phyloP scores from a whole-genome alignment of 2,113 vertebrate species.

The Sisor rabdophorus region DNA sequence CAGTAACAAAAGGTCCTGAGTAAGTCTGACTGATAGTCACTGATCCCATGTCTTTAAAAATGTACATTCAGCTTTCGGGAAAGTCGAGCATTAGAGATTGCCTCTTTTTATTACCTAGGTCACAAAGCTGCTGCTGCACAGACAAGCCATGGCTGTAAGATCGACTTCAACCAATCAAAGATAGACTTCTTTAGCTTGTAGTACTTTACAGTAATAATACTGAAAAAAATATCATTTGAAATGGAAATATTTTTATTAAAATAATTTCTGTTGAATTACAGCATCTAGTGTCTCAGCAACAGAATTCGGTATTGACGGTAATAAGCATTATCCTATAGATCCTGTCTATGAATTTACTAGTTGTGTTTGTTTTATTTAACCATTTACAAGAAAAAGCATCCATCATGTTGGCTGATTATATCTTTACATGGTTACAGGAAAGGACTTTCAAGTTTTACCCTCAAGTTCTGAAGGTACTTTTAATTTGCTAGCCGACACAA shows the following conservation, averaged over 20 bases:
- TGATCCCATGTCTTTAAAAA: constrained; percentile 33
- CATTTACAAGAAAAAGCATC: not conserved
- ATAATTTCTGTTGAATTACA: constrained; percentile 28
- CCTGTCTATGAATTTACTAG: not conserved
- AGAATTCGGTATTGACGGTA: constrained; percentile 40
- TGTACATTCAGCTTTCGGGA: constrained; percentile 31
- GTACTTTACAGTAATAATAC: too few relatives aligned
- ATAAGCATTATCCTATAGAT: not conserved
- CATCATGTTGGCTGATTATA: not conserved
- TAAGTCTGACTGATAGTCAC: constrained; percentile 33
- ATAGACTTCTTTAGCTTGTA: not conserved
- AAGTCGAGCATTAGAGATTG: constrained; percentile 26
- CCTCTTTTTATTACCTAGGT: constrained; percentile 43
- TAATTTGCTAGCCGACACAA: not conserved
- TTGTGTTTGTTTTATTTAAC: not conserved
- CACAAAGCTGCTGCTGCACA: constrained; percentile 42
- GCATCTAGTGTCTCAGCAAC: constrained; percentile 41
- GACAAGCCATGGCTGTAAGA: constrained; percentile 44
- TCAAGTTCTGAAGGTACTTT: constrained; percentile 48
- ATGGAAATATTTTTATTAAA: not conserved
- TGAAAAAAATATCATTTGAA: too few relatives aligned
- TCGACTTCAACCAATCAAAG: constrained; percentile 16
- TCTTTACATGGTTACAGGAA: constrained; percentile 29
- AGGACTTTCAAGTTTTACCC: constrained; percentile 17
- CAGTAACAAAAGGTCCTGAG: constrained; percentile 30